Evolutionary conservation across 2,888 invertebrate species (phyloP).

Genomic region (Sphecodes monilicornis): DNA sequence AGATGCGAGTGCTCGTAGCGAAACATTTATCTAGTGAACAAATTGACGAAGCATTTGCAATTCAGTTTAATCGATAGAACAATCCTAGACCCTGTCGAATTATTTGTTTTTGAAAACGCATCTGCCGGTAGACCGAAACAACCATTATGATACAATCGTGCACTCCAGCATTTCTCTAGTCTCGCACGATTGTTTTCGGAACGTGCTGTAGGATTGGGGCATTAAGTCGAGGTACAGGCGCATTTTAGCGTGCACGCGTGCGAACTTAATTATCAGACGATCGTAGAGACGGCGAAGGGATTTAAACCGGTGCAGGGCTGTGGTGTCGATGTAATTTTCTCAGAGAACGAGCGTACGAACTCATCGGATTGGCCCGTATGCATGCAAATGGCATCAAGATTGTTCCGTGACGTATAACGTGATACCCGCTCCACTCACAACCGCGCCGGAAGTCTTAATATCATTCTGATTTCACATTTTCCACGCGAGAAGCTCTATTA

Average conservation of each 20-base stretch:
- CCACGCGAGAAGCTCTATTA: constrained; percentile 27
- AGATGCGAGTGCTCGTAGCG: background rate
- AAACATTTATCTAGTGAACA: background rate
- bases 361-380: constrained; percentile 47
- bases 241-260: constrained; percentile 38
- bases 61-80: background rate
- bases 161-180: background rate
- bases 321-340: constrained; percentile 54
- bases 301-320: constrained; percentile 40
- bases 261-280: constrained; percentile 53
- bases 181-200: constrained; percentile 29
- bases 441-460: constrained; percentile 43
- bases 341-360: constrained; percentile 53
- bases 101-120: background rate
- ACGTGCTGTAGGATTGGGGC: background rate
- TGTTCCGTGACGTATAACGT: constrained; percentile 32
- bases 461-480: constrained; percentile 65
- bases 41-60: background rate
- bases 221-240: background rate
- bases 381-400: constrained; percentile 67
- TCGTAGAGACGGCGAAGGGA: constrained; percentile 12
- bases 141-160: background rate
- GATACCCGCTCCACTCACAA: constrained; percentile 48
- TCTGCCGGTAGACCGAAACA: background rate
- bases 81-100: background rate